These are phyloP conservation scores for Eilema caniola DNA, from an alignment of 2,888 invertebrate species.

Conservation along the genomic window DNA sequence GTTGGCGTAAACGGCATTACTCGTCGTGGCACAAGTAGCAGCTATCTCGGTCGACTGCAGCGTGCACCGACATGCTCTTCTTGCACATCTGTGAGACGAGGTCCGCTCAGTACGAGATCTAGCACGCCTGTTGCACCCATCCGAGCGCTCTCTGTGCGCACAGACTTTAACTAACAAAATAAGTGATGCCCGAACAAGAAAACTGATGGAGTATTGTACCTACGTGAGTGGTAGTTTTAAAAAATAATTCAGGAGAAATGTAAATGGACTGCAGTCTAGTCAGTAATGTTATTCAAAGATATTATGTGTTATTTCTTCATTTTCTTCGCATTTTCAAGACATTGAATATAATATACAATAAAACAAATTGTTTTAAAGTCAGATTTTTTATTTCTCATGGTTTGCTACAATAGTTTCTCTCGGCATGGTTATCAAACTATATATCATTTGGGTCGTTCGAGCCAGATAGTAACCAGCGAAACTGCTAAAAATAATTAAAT, in stretches of 20 bases:
- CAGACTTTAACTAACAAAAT: constrained; percentile 64
- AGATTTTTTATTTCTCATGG: not conserved
- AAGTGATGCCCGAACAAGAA: not conserved
- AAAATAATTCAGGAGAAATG: not conserved
- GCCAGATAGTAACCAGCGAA: no score
- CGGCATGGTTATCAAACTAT: no score
- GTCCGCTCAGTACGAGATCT: constrained; percentile 31
- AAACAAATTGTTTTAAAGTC: not conserved
- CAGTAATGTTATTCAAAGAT: constrained; percentile 1
- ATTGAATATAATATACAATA: not conserved
- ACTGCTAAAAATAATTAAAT: no score
- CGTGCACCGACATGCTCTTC: constrained; percentile 72
- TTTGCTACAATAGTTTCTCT: no score
- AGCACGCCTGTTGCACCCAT: constrained; percentile 55
- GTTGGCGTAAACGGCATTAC: constrained; percentile 70
- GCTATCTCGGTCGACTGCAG: constrained; percentile 67
- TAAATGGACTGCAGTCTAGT: constrained; percentile 11
- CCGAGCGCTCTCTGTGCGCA: constrained; percentile 68
- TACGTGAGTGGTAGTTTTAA: not conserved
- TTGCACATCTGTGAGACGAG: constrained; percentile 64
- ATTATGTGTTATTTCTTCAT: not conserved
- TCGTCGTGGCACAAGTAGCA: constrained; percentile 72
- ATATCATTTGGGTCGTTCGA: no score
- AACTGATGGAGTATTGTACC: not conserved
- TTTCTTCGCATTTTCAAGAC: constrained; percentile 11